Base-by-base conservation (phyloP, 2,888 invertebrate genomes). In the Phyllotreta cruciferae region DNA sequence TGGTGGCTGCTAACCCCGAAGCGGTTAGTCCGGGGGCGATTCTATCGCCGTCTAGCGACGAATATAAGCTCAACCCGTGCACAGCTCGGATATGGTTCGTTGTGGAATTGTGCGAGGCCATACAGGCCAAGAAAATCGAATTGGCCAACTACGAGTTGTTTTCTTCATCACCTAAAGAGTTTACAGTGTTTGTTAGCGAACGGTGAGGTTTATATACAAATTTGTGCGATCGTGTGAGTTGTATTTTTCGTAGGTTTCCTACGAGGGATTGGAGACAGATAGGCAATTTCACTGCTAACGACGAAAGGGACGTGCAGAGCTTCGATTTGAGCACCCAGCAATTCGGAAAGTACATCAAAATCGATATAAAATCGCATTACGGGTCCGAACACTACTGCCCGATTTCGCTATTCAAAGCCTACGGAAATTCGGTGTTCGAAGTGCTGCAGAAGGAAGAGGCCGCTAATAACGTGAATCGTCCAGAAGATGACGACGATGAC, bases 371-470 rank as follows among this genome's bases (percentile, higher is more conserved):
- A 67, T 93, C 95, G 41, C 96, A 99, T 80, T 94, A 97, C 80
- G 98, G 98, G 13, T 90, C 91, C 6, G 98, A 99, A 81, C 98
- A 99, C 80, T 99, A 93, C 80, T 99, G 99, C 79, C 98, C 99
- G 0, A 86, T 99, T 68, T 97, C 96, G n/a, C 84, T 97, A 54
- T 93, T 99, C 80, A 89, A 93, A 66, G 93, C 95, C 1, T 96
- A 92, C 77, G 98, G 97, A 11, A 94, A 94, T 1, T 95, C 94
- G 9, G 96, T 96, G 78, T 94, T 92, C 77, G 94, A 94, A 64
- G 64, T 93, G 1, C 82, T 94, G 52, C 93, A 93, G 78, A 93
- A 92, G 56, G 93, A 93, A 77, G 90, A 89, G 72, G 87, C 89
- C 10, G 85, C 85, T 60, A 88, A 87, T 4, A 24, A 24, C 69